Conservation (phyloP, 2,888 invertebrate species). For the Drosophila subquinaria region DNA sequence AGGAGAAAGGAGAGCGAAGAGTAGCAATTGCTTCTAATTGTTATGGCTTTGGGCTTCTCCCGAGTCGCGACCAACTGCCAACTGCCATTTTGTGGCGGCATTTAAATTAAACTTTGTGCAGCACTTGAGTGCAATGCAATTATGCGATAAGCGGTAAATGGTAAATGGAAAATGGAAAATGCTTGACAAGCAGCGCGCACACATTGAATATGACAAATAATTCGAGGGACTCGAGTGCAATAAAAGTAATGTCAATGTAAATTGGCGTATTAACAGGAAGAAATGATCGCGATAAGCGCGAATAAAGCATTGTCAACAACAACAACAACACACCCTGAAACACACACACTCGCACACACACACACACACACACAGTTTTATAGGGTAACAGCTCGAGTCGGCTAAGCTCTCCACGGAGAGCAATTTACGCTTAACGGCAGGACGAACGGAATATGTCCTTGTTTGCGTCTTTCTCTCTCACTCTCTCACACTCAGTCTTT, state of each 20-base stretch:
- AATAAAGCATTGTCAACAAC: constrained; percentile 67
- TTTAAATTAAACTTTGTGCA: constrained; percentile 55
- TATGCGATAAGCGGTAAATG: constrained; percentile 53
- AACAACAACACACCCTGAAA: constrained; percentile 24
- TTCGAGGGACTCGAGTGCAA: constrained; percentile 37
- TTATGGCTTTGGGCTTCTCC: constrained; percentile 54
- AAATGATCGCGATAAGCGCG: constrained; percentile 70
- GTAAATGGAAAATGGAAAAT: constrained; percentile 12
- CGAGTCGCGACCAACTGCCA: constrained; percentile 17
- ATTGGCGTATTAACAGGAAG: constrained; percentile 75
- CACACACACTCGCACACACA: constrained; percentile 19
- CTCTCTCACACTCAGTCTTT: background rate
- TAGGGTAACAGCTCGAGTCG: constrained; percentile 8
- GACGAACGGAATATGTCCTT: constrained; percentile 42
- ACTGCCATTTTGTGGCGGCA: constrained; percentile 44
- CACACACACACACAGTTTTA: constrained; percentile 11
- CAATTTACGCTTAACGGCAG: constrained; percentile 61
- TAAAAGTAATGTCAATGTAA: constrained; percentile 77
- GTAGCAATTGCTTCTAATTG: constrained; percentile 79
- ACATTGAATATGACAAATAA: constrained; percentile 58
- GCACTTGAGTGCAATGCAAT: constrained; percentile 56
- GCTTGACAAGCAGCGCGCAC: constrained; percentile 26
- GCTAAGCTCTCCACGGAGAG: constrained; percentile 73
- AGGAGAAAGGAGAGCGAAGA: background rate
- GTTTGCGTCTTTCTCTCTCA: background rate